Base-by-base conservation (phyloP, 2,888 invertebrate species). In the Drosophila prolongata region DNA sequence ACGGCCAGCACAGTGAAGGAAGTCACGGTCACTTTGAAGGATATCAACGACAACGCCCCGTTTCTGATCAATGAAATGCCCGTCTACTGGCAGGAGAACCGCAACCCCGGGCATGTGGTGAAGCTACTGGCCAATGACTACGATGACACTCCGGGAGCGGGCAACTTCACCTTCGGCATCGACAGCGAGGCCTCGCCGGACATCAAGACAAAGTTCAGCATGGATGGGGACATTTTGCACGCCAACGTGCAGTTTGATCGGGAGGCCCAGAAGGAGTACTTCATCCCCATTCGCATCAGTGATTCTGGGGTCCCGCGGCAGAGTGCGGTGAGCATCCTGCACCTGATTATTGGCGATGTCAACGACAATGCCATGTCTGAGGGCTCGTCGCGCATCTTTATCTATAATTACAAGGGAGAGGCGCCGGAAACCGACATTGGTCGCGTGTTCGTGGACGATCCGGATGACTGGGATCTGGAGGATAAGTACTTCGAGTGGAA, bases 11-110 rank as follows among this genome's bases (percentile, higher is more conserved):
- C 94, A 0, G 94, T 94, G 2, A 94, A 95, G 0, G 95, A 95
- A 82, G 95, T 97, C 27, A 95, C 94, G 47, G 93, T 96, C 71
- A 93, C 94, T 72, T 90, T 95, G 30, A 94, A 94, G 5, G 99
- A 99, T 89, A 96, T 98, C 87, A 99, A 99, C 91, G 99, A 99
- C 91, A 98, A 99, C 91, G 96, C 97, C 0, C 99, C 99, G 0
- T 96, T 95, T 90, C 93, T 97, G 69, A 96, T 95, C 44, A 96
- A 96, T 89, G 94, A 94, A 4, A 95, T 96, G 91, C 96, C 96
- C 0, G 96, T 97, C 0, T 95, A 97, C 34, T 97, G 97, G 97
- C 94, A 94, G 80, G 97, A 98, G 93, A 96, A 96, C 89, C 94
- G 95, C 77, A 93, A 93, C 1, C 95, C 95, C 0, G 96, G 95